Percentiles rank a stretch among this genome's conserved stretches.
Evolutionary conservation across 2,888 invertebrate genomes (phyloP).

Genomic region (Hirudinaria manillensis): DNA sequence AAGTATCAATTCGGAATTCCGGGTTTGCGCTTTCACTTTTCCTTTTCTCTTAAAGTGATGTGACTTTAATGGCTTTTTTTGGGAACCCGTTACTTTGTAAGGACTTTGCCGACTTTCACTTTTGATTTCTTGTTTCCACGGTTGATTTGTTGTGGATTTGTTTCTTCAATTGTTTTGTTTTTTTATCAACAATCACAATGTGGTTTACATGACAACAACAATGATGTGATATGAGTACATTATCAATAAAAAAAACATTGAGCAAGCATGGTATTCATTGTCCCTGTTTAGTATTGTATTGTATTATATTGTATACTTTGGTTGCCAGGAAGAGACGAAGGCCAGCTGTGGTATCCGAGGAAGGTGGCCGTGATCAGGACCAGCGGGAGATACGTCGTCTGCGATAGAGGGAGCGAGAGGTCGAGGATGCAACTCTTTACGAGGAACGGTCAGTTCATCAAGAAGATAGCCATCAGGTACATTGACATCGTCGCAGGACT

Average conservation of each 20-base stretch:
- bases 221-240: too few species aligned
- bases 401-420: slow-evolving; percentile 90
- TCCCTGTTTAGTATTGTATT: too few species aligned
- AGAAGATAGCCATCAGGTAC: slow-evolving; percentile 73
- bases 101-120: not conserved
- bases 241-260: not conserved
- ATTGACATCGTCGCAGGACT: slow-evolving; percentile 74
- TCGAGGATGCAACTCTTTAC: slow-evolving; percentile 96
- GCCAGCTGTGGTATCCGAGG: slow-evolving; percentile 91
- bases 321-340: slow-evolving; percentile 66
- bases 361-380: slow-evolving; percentile 69
- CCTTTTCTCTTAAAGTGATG: not conserved
- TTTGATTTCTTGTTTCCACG: not conserved
- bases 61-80: not conserved
- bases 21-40: slow-evolving; percentile 61
- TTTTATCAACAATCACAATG: too few species aligned
- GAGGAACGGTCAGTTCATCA: slow-evolving; percentile 86
- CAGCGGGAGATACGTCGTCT: slow-evolving; percentile 67
- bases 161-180: too few species aligned
- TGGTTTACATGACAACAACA: too few species aligned
- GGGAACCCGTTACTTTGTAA: not conserved
- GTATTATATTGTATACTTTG: too few species aligned
- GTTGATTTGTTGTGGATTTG: not conserved
- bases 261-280: too few species aligned
- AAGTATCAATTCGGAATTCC: slow-evolving; percentile 90